Percentiles rank a stretch among this genome's conserved stretches.
Evolutionary conservation across 2,888 invertebrate genomes (phyloP).

Genomic region (Congeria kusceri): DNA sequence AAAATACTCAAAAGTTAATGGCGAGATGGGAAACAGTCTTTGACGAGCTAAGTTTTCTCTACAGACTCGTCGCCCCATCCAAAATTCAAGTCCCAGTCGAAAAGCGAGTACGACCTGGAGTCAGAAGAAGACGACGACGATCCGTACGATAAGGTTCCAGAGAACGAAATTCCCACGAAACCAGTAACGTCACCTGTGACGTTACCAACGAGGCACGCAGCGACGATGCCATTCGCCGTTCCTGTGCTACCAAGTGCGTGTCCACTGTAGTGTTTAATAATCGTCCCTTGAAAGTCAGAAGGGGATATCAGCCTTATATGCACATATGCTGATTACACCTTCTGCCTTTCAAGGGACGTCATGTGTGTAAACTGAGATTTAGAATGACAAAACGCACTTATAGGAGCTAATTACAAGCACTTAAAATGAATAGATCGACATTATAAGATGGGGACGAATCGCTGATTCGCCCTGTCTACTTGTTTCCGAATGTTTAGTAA

Average conservation of each 20-base stretch:
- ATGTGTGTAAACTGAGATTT: too few relatives aligned
- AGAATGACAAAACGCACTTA: too few relatives aligned
- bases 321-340: too few relatives aligned
- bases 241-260: neutral
- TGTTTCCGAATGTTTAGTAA: too few relatives aligned
- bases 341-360: too few relatives aligned
- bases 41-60: neutral
- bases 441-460: too few relatives aligned
- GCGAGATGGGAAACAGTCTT: too few relatives aligned
- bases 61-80: neutral
- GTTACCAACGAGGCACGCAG: neutral
- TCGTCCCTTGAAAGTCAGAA: neutral
- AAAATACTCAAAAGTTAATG: too few relatives aligned
- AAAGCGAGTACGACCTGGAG: conserved; percentile 48
- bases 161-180: neutral
- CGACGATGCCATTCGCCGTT: neutral
- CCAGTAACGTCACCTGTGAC: neutral
- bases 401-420: too few relatives aligned
- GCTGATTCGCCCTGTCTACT: too few relatives aligned
- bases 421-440: too few relatives aligned
- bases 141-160: conserved; percentile 33
- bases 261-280: neutral
- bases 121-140: conserved; percentile 34
- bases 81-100: neutral
- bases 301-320: too few relatives aligned